Conservation (phyloP, 1,140 invertebrate species). For the Maconellicoccus hirsutus region DNA sequence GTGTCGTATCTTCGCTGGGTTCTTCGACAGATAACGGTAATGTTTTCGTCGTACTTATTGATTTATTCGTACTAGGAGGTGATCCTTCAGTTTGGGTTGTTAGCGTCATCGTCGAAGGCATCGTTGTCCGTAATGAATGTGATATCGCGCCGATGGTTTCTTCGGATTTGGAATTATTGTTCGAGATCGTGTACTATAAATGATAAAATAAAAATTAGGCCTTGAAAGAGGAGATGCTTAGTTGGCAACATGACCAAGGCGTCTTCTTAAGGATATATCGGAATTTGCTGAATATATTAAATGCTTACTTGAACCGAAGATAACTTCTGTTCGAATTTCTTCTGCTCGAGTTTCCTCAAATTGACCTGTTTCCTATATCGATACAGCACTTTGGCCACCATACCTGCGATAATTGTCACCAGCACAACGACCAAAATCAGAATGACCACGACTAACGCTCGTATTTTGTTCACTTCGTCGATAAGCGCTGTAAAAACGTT, state of each 20-base stretch:
- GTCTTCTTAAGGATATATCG: too few relatives aligned
- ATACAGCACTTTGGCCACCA: background rate
- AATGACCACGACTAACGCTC: background rate
- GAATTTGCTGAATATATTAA: too few relatives aligned
- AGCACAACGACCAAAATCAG: background rate
- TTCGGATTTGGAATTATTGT: background rate
- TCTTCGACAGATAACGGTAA: conserved; percentile 4
- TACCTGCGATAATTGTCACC: background rate
- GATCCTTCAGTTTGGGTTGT: background rate
- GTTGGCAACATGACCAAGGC: too few relatives aligned
- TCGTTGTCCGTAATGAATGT: background rate
- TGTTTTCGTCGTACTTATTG: background rate
- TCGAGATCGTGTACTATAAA: background rate
- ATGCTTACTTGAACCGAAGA: background rate
- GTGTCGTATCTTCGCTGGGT: background rate
- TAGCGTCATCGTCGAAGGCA: conserved; percentile 5
- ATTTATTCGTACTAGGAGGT: background rate
- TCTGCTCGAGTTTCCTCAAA: background rate
- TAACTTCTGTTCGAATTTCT: background rate
- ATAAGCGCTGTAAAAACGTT: background rate
- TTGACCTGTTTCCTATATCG: background rate
- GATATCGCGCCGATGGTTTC: background rate
- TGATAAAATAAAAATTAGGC: background rate
- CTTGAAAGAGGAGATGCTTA: background rate
- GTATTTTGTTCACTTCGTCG: background rate